Base-by-base conservation (phyloP, 2,888 invertebrate genomes). In the Hyppa rectilinea region DNA sequence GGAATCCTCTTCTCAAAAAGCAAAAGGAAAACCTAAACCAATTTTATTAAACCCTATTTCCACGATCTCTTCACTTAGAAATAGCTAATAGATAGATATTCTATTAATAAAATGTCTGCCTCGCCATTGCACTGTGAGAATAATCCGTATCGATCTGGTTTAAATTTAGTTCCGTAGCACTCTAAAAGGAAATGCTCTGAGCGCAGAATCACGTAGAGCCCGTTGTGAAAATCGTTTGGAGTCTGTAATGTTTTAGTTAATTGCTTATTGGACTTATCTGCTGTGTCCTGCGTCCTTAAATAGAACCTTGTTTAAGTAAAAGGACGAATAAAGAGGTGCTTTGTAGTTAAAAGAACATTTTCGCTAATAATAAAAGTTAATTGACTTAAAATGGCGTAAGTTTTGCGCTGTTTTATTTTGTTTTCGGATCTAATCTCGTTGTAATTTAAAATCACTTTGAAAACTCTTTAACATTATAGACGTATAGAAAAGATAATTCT, bases 51-150 rank as follows among this genome's bases (percentile, higher is more conserved):
- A 79, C 26, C 59, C 45, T 4, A 34, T 31, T 10, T 43, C 65
- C 31, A 68, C 66, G 49, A 72, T 72, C 71, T 75, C 73, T 75
- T 75, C 56, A 71, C 50, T 66, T 62, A 60, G 53, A 69, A 69
- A 71, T 85, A 84, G 81, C 86, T 86, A 87, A 91, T 88, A 90
- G 81, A 80, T 77, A 73, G 63, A 43, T 66, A 83, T 85, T 87
- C 92, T 94, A 94, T 92, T 91, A 92, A 92, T 94, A 94, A 89
- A 90, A 86, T 90, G 91, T 91, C 93, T 93, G 92, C 90, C 90
- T 83, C 87, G 87, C 87, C 81, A 86, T 87, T 90, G 89, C 89
- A 87, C 78, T 69, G 76, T 66, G 86, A 82, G 89, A 88, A 88
- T 88, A 90, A 90, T 90, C 90, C 87, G 89, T 94, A 94, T 95